Conservation (phyloP, 2,797 vertebrate species). For the Pantherophis alleghaniensis region DNA sequence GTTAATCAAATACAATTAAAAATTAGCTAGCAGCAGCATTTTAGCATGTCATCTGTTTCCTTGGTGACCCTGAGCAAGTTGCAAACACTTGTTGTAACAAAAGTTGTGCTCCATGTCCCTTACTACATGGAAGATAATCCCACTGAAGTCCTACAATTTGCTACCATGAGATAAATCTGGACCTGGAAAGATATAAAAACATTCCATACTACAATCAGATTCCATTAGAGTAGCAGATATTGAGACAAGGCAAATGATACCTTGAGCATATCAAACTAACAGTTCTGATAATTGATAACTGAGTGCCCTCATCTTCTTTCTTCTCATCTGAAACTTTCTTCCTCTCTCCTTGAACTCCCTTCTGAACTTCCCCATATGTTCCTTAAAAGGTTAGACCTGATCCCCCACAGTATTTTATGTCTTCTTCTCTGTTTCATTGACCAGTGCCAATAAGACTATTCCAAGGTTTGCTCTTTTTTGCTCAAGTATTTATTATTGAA, state of each 20-base stretch:
- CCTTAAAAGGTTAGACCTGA: conserved; percentile 58
- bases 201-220: conserved; percentile 71
- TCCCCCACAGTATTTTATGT: conserved; percentile 59
- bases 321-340: conserved; percentile 46
- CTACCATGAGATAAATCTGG: conserved; percentile 62
- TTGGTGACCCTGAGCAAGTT: background rate
- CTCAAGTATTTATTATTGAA: conserved; percentile 41
- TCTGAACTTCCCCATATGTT: conserved; percentile 22
- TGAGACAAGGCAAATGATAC: conserved; percentile 76
- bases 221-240: conserved; percentile 75
- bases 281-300: conserved; percentile 66
- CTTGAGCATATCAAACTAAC: conserved; percentile 71
- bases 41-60: conserved; percentile 7
- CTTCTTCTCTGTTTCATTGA: conserved; percentile 56
- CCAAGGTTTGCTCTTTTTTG: conserved; percentile 50
- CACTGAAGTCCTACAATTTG: conserved; percentile 42
- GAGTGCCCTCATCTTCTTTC: conserved; percentile 40
- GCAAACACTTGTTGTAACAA: background rate
- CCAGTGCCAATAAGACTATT: conserved; percentile 66
- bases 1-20: conserved; percentile 29
- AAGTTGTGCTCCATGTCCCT: conserved; percentile 18
- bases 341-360: conserved; percentile 38
- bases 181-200: conserved; percentile 73
- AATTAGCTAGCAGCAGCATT: conserved; percentile 17
- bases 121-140: conserved; percentile 26